Percentiles rank a stretch among this genome's conserved stretches.
These are phyloP conservation scores for Laspeyria flexula DNA, from an alignment of 2,888 invertebrate species.

Conservation along the genomic window DNA sequence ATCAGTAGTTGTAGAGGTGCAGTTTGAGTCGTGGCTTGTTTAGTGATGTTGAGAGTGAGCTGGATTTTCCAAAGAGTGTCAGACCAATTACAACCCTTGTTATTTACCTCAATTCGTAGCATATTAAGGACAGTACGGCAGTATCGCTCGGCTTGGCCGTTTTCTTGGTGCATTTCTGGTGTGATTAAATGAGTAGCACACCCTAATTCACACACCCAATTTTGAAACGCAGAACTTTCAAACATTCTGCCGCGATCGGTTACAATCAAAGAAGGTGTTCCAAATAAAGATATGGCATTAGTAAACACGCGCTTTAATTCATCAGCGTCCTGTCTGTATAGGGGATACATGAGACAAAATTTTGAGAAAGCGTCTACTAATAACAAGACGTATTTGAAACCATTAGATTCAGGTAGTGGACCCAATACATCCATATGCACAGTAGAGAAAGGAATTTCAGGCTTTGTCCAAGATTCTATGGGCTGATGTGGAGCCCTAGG, in stretches of 20 bases:
- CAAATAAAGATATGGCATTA: constrained; percentile 27
- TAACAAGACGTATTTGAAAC: constrained; percentile 22
- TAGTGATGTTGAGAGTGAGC: constrained; percentile 24
- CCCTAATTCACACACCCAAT: constrained; percentile 21
- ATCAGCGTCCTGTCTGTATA: constrained; percentile 30
- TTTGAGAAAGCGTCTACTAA: constrained; percentile 38
- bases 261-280: constrained; percentile 27
- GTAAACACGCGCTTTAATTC: constrained; percentile 26
- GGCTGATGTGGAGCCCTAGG: constrained; percentile 26
- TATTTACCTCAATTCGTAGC: constrained; percentile 6
- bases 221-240: constrained; percentile 16
- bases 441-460: constrained; percentile 24
- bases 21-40: constrained; percentile 22
- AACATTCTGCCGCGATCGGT: constrained; percentile 40
- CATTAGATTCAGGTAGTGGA: constrained; percentile 27
- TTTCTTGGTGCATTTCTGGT: constrained; percentile 37
- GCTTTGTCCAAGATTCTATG: constrained; percentile 35
- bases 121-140: too few species aligned
- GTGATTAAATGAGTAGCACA: constrained; percentile 33
- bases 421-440: constrained; percentile 27
- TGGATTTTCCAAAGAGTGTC: constrained; percentile 25
- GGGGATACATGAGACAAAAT: constrained; percentile 34
- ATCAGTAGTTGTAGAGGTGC: constrained; percentile 31
- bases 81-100: constrained; percentile 9
- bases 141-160: constrained; percentile 30